Conservation (phyloP, 2,888 invertebrate genomes). For the Drosophila diplacantha region DNA sequence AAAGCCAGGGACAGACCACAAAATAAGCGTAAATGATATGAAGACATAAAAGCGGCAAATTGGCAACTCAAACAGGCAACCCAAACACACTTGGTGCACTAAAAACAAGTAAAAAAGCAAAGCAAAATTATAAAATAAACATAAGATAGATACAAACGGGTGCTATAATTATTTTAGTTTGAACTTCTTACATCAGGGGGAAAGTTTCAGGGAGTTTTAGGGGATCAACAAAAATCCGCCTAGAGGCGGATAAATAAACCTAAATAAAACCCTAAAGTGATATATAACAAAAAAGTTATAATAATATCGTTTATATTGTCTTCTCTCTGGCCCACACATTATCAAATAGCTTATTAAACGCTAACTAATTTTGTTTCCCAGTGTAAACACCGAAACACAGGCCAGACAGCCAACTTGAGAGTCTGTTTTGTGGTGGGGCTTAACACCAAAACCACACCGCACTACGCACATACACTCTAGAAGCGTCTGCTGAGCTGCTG, state of each 20-base stretch:
- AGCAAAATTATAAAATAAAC: neutral
- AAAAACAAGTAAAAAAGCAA: neutral
- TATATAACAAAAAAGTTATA: no score
- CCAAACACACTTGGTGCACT: constrained; percentile 8
- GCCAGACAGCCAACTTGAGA: constrained; percentile 41
- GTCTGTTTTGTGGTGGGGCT: constrained; percentile 48
- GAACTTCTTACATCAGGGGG: no score
- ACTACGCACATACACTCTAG: constrained; percentile 14
- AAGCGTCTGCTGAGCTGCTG: constrained; percentile 27
- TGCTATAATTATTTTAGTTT: neutral
- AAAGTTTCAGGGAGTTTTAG: no score
- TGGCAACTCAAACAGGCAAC: constrained; percentile 37
- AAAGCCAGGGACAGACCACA: constrained; percentile 30
- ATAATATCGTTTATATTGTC: neutral
- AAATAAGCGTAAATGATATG: constrained; percentile 55
- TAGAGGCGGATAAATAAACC: no score
- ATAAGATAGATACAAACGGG: neutral
- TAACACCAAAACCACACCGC: constrained; percentile 50
- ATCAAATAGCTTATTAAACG: constrained; percentile 19
- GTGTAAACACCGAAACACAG: neutral
- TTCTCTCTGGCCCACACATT: neutral
- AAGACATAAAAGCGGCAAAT: constrained; percentile 62
- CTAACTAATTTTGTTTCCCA: constrained; percentile 16
- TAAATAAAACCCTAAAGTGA: no score
- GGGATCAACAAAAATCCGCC: no score